Evolutionary conservation across 2,113 vertebrate genomes (phyloP).

Genomic region (Grammomys dolichurus): DNA sequence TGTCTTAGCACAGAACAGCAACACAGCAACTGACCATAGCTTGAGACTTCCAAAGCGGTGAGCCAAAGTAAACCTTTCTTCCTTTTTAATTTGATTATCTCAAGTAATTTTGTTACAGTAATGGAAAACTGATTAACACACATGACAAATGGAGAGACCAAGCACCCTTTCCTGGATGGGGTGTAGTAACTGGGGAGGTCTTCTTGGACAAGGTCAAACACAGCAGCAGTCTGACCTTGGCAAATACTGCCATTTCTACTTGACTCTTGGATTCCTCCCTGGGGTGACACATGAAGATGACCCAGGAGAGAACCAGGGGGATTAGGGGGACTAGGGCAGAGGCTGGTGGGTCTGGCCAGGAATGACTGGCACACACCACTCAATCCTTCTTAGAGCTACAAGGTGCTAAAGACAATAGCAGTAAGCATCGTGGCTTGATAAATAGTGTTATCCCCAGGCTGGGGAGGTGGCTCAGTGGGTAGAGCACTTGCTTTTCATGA

Average conservation of each 20-base stretch:
- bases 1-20: too few species aligned
- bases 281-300: not conserved
- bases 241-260: not conserved
- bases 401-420: not conserved
- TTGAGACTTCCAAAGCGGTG: not conserved
- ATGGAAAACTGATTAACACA: not conserved
- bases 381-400: not conserved
- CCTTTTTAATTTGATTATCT: not conserved
- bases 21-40: too few species aligned
- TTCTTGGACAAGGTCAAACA: accelerated
- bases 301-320: not conserved
- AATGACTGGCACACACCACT: not conserved
- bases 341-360: not conserved
- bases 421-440: not conserved
- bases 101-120: not conserved
- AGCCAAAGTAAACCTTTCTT: not conserved
- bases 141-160: not conserved
- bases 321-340: not conserved
- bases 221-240: not conserved
- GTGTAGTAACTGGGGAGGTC: not conserved
- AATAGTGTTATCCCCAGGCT: not conserved
- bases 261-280: not conserved
- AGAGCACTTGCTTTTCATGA: not conserved
- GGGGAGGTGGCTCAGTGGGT: not conserved
- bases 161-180: not conserved